A percentile compares a stretch with the other conserved stretches of the same genome.
Conservation (phyloP, 2,797 vertebrate species). For the Falco naumanni region DNA sequence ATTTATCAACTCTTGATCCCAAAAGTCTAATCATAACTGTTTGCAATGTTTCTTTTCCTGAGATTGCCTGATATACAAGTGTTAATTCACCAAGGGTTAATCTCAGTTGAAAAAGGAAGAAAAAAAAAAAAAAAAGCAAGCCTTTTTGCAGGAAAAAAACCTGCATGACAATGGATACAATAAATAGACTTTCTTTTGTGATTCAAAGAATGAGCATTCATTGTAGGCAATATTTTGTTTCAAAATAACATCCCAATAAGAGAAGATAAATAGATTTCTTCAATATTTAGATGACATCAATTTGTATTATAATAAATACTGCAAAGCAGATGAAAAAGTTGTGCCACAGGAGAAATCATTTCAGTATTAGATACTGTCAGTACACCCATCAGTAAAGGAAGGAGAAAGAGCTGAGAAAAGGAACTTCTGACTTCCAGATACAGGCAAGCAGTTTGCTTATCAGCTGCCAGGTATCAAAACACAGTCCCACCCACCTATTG, state of each 20-base stretch:
- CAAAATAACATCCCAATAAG: not conserved
- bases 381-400: not conserved
- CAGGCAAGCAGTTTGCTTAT: not conserved
- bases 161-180: not conserved
- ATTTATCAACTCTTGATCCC: not conserved
- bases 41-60: not conserved
- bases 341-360: not conserved
- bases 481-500: accelerated
- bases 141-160: not conserved
- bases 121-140: not conserved
- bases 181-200: slow-evolving; percentile 11
- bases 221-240: slow-evolving; percentile 7
- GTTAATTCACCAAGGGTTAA: slow-evolving; percentile 23
- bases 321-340: not conserved
- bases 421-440: not conserved
- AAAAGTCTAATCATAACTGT: not conserved
- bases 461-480: not conserved
- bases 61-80: not conserved
- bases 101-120: not conserved
- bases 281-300: not conserved
- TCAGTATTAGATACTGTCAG: not conserved
- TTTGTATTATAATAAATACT: not conserved
- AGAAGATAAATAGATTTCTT: not conserved
- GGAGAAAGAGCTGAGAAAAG: not conserved
- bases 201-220: not conserved